Evolutionary conservation across 2,113 vertebrate species (phyloP).

Genomic region (Ciconia boyciana): DNA sequence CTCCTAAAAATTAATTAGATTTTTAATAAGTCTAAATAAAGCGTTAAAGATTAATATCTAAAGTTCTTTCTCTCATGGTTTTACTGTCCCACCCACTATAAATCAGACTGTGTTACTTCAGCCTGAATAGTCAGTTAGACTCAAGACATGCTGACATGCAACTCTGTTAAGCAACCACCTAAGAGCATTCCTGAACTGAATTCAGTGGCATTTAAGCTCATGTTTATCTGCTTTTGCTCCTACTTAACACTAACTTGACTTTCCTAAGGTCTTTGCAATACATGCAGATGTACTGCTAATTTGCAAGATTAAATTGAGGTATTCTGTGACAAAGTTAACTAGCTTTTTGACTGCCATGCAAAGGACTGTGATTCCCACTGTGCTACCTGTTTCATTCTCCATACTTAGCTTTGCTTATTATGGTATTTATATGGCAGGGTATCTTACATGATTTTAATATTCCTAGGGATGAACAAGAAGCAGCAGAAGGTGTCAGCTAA

Average conservation of each 20-base stretch:
- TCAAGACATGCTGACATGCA: neutral
- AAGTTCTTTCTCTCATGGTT: neutral
- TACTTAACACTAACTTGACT: neutral
- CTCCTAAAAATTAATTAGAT: neutral
- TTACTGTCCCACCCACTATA: neutral
- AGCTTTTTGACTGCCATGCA: neutral
- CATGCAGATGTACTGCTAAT: neutral
- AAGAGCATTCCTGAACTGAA: neutral
- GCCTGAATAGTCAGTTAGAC: neutral
- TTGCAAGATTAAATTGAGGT: neutral
- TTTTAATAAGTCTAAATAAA: neutral
- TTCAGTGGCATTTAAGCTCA: neutral
- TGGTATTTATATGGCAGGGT: neutral
- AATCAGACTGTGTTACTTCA: neutral
- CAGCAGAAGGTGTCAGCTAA: constrained; percentile 88
- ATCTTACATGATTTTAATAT: constrained; percentile 38
- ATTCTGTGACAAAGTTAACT: neutral
- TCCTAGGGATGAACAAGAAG: constrained; percentile 91
- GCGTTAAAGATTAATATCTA: neutral
- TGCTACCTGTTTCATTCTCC: neutral
- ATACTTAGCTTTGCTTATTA: neutral
- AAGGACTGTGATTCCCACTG: neutral
- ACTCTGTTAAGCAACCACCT: neutral
- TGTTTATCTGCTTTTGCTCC: neutral
- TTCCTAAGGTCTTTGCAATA: neutral